These are phyloP conservation scores for Onychorhynchus coronatus DNA, from an alignment of 2,113 vertebrate genomes.

Conservation along the genomic window DNA sequence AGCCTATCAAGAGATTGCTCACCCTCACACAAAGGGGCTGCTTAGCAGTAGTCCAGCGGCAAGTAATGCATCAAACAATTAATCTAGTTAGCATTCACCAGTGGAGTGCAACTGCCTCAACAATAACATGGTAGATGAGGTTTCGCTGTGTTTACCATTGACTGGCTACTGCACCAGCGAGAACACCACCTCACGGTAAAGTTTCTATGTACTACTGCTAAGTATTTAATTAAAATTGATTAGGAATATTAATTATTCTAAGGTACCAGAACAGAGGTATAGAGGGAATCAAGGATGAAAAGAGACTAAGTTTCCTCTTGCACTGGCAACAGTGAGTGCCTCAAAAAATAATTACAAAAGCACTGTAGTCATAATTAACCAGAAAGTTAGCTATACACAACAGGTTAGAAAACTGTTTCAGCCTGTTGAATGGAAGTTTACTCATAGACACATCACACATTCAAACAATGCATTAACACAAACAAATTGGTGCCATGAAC, in stretches of 20 bases:
- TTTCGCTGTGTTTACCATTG: neutral
- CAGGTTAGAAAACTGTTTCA: neutral
- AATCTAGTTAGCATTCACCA: neutral
- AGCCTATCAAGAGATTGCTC: neutral
- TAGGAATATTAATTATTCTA: neutral
- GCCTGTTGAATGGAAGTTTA: neutral
- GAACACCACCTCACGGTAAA: neutral
- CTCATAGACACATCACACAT: neutral
- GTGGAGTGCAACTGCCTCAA: neutral
- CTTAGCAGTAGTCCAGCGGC: neutral
- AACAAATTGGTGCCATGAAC: neutral
- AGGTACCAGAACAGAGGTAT: neutral
- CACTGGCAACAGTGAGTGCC: neutral
- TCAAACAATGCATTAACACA: neutral
- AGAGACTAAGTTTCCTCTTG: neutral
- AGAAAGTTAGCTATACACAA: neutral
- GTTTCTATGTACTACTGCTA: neutral
- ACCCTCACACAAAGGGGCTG: neutral
- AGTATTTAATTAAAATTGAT: neutral
- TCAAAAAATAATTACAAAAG: neutral
- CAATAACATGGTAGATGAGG: rapidly evolving
- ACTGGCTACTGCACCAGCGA: neutral
- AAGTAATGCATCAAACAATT: neutral
- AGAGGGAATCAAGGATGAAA: neutral
- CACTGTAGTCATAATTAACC: neutral